Evolutionary conservation across 2,888 invertebrate species (phyloP).

Genomic region (Deilephila porcellus): DNA sequence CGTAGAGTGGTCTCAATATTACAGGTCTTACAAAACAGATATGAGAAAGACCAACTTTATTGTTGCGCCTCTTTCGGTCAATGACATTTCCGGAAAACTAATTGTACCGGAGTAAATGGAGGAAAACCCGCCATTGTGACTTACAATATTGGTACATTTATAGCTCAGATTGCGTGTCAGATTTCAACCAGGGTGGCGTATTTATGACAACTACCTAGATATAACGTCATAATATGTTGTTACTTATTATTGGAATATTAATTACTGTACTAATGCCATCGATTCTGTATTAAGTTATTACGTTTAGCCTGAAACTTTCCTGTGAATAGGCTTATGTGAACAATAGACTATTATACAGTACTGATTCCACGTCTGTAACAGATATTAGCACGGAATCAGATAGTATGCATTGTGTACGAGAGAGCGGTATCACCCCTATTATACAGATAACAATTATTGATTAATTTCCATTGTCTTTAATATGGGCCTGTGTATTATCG

Average conservation of each 20-base stretch:
- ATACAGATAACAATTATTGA: slow-evolving; percentile 16
- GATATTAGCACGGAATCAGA: slow-evolving; percentile 1
- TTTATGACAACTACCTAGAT: no score
- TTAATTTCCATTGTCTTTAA: slow-evolving; percentile 14
- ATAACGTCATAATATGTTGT: no score
- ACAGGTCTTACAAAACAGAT: no score
- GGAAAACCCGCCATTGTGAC: no score
- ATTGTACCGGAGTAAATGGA: no score
- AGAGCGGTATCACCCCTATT: neutral
- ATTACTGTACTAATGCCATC: neutral
- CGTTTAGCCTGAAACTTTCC: neutral
- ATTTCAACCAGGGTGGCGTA: no score
- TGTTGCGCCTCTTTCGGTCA: no score
- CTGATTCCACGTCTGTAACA: slow-evolving; percentile 2
- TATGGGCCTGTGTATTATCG: neutral
- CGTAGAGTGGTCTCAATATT: no score
- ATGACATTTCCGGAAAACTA: no score
- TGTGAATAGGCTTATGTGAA: neutral
- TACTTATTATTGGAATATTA: neutral
- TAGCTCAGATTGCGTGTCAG: no score
- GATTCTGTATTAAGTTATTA: neutral
- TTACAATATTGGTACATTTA: no score
- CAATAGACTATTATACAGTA: neutral
- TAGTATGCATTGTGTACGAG: slow-evolving; percentile 16
- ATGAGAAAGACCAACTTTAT: no score